A percentile compares a stretch with the other conserved stretches of the same genome.
phyloP scores from a whole-genome alignment of 2,888 invertebrate genomes.

The Eubasilissa splendida region DNA sequence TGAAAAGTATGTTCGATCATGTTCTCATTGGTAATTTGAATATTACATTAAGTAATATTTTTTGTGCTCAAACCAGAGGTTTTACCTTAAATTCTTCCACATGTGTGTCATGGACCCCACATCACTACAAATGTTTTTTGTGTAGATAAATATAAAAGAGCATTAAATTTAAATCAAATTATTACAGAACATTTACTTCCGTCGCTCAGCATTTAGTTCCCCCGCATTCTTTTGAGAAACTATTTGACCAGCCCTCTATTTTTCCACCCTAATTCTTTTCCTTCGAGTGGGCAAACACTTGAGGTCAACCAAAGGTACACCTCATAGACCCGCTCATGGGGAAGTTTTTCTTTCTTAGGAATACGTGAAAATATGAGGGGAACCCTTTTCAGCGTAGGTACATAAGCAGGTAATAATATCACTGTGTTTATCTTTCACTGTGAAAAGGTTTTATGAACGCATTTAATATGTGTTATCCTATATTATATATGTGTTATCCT shows the following conservation, averaged over 20 bases:
- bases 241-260: constrained; percentile 10
- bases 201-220: neutral
- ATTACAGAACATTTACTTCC: constrained; percentile 6
- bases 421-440: neutral
- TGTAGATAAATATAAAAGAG: too few species aligned
- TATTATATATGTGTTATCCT: too few species aligned
- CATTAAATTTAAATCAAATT: constrained; percentile 11
- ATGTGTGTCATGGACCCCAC: too few species aligned
- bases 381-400: constrained; percentile 14
- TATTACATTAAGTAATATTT: too few species aligned
- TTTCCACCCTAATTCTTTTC: constrained; percentile 15
- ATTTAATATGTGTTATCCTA: too few species aligned
- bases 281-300: constrained; percentile 23
- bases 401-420: neutral
- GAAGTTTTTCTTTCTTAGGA: constrained; percentile 12
- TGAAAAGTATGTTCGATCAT: too few species aligned
- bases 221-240: constrained; percentile 1
- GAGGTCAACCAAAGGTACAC: constrained; percentile 23
- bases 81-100: too few species aligned
- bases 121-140: too few species aligned
- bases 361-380: constrained; percentile 28
- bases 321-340: neutral
- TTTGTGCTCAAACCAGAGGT: too few species aligned
- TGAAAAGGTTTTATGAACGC: too few species aligned
- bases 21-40: too few species aligned